phyloP scores from a whole-genome alignment of 2,113 vertebrate genomes.

The Laticauda laticaudata region DNA sequence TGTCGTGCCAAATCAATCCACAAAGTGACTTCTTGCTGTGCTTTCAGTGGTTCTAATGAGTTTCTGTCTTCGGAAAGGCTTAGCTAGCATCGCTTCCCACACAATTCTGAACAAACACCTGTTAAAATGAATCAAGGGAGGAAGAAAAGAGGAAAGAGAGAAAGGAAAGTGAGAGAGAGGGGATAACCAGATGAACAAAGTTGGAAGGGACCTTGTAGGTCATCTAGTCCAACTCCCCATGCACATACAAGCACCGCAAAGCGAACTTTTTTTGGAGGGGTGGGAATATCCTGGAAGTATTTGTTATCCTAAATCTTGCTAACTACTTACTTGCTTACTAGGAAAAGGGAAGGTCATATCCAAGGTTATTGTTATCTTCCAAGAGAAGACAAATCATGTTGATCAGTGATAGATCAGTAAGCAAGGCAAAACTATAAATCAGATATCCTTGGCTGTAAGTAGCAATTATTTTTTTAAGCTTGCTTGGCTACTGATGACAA shows the following conservation, averaged over 20 bases:
- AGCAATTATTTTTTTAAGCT: not conserved
- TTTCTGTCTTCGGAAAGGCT: conserved; percentile 63
- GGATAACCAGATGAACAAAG: no score
- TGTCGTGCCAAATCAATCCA: conserved; percentile 67
- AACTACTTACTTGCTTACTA: not conserved
- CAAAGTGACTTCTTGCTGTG: conserved; percentile 59
- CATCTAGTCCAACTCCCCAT: no score
- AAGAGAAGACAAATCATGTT: not conserved
- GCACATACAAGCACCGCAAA: not conserved
- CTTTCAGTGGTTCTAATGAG: conserved; percentile 63
- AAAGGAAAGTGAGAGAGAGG: not conserved
- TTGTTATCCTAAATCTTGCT: conserved; percentile 19
- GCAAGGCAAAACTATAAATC: conserved; percentile 24
- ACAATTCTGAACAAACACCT: conserved; percentile 64
- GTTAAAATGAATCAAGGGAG: conserved; percentile 50
- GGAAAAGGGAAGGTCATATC: not conserved
- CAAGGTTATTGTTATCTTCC: conserved; percentile 11
- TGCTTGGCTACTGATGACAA: not conserved
- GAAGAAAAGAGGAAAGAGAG: not conserved
- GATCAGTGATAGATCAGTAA: not conserved
- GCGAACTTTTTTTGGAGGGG: not conserved
- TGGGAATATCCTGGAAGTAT: conserved; percentile 6
- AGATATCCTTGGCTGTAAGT: not conserved
- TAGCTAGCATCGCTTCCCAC: conserved; percentile 74
- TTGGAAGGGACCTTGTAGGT: no score